Conservation (phyloP, 2,797 vertebrate species). For the Acanthopagrus latus region DNA sequence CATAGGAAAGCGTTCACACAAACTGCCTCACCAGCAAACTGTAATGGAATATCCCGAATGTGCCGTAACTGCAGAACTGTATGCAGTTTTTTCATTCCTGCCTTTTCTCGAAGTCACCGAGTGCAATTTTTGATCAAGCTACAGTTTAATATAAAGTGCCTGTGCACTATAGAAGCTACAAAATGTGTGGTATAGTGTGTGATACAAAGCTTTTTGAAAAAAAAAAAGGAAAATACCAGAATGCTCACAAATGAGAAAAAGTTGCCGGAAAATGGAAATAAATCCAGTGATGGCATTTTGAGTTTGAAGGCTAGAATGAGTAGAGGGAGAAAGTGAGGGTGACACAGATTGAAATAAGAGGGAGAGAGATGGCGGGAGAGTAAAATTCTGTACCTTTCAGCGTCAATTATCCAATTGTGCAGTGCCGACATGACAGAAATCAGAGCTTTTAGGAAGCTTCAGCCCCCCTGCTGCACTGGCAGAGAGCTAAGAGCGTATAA, state of each 20-base stretch:
- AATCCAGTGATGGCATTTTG: constrained; percentile 48
- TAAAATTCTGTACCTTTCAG: constrained; percentile 82
- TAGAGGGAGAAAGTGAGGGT: constrained; percentile 14
- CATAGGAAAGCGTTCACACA: constrained; percentile 33
- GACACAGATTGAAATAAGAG: constrained; percentile 53
- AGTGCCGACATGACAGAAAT: constrained; percentile 80
- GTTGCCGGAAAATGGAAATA: constrained; percentile 37
- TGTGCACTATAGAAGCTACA: constrained; percentile 14
- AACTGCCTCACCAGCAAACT: constrained; percentile 39
- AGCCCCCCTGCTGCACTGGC: constrained; percentile 49
- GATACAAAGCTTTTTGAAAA: constrained; percentile 16
- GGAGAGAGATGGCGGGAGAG: constrained; percentile 59
- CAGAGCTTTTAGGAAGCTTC: constrained; percentile 81
- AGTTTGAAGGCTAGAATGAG: constrained; percentile 53
- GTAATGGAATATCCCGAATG: constrained; percentile 46
- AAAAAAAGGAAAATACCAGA: not conserved
- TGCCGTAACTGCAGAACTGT: constrained; percentile 40
- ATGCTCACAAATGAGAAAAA: constrained; percentile 27
- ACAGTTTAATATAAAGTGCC: constrained; percentile 40
- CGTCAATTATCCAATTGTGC: constrained; percentile 83
- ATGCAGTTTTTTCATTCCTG: constrained; percentile 6
- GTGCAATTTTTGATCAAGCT: constrained; percentile 49
- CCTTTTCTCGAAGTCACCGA: constrained; percentile 34
- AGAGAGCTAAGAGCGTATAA: constrained; percentile 77
- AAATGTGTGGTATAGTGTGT: not conserved